These are phyloP conservation scores for Rotaria sp. DNA, from an alignment of 2,888 invertebrate genomes.

Conservation along the genomic window DNA sequence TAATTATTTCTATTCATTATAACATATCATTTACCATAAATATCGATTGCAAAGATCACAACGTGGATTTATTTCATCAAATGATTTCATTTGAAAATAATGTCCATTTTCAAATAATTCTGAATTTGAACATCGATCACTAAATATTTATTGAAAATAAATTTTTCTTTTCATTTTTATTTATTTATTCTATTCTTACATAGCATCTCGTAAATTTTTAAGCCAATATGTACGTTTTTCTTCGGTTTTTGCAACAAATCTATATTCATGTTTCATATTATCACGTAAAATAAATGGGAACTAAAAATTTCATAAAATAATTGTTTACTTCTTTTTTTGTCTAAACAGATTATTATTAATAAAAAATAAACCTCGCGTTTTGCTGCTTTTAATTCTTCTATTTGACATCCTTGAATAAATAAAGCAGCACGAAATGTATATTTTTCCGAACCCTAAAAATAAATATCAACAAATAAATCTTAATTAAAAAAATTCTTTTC, in stretches of 20 bases:
- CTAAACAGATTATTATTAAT: not conserved
- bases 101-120: slow-evolving; percentile 14
- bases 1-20: not conserved
- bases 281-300: slow-evolving; percentile 28
- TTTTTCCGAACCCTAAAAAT: not conserved
- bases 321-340: no score
- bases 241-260: slow-evolving; percentile 2
- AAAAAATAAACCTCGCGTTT: not conserved
- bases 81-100: slow-evolving; percentile 27
- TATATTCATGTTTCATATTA: not conserved
- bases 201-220: slow-evolving; percentile 12
- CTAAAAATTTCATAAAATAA: not conserved
- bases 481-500: not conserved
- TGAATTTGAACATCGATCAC: slow-evolving; percentile 4
- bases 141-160: not conserved
- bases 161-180: no score
- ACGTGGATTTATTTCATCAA: slow-evolving; percentile 23
- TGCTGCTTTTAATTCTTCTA: slow-evolving; percentile 3
- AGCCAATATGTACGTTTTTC: not conserved
- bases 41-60: slow-evolving; percentile 9
- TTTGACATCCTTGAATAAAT: slow-evolving; percentile 30
- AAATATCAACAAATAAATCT: not conserved
- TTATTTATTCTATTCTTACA: not conserved
- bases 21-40: not conserved
- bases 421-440: slow-evolving; percentile 28